Percentiles rank a stretch among this genome's conserved stretches.
phyloP scores from a whole-genome alignment of 2,797 vertebrate species.

The Rhynchonycteris naso region DNA sequence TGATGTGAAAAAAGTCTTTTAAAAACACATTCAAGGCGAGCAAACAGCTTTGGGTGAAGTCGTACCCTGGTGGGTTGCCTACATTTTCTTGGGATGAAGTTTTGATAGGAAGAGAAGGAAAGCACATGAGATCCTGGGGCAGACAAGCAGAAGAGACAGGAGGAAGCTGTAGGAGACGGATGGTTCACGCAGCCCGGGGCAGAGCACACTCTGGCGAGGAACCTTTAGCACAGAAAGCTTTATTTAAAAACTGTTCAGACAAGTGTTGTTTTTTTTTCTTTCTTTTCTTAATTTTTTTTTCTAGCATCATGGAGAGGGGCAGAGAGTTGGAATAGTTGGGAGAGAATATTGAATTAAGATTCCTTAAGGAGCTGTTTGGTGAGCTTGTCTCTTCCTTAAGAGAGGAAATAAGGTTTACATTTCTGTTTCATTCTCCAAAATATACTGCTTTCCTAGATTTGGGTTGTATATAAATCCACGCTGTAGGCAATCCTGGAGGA shows the following conservation, averaged over 20 bases:
- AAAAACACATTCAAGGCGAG: neutral
- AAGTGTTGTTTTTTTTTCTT: accelerated
- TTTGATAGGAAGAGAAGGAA: neutral
- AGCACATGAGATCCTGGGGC: neutral
- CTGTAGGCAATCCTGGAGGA: neutral
- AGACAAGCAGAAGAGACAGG: neutral
- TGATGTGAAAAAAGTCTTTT: neutral
- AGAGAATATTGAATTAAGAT: neutral
- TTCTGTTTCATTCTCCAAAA: neutral
- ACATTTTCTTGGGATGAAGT: neutral
- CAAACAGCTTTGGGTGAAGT: neutral
- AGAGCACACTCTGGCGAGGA: neutral
- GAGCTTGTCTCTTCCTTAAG: neutral
- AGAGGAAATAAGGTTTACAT: neutral
- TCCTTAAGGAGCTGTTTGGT: neutral
- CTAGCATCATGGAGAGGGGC: neutral
- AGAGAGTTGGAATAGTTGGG: neutral
- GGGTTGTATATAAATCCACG: neutral
- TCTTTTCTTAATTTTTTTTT: neutral
- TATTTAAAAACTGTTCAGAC: neutral
- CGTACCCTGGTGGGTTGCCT: neutral
- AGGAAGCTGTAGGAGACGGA: neutral
- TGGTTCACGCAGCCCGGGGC: neutral
- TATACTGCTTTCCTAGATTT: neutral
- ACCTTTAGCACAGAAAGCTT: neutral